Evolutionary conservation across 2,113 vertebrate genomes (phyloP), one percentile per base, ranked within the genome.

Genomic region (Ammodytes marinus): DNA sequence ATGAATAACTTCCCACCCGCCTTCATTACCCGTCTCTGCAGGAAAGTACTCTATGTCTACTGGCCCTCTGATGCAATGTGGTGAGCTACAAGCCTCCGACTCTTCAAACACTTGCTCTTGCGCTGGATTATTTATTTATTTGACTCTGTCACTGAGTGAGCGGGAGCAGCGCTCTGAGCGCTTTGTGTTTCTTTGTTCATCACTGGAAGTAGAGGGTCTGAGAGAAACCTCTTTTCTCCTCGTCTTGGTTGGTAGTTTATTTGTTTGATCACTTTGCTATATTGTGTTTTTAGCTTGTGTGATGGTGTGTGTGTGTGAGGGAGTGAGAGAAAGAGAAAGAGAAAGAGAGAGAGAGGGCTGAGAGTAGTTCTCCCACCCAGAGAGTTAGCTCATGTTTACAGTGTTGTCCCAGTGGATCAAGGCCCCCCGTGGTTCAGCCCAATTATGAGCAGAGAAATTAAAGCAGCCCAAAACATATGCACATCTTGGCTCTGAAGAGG

Each of bases 401-500:
- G 77, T 91, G 74, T 75, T 77, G 87, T 88, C 90, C 90, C 89
- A 82, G 86, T 70, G 87, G 91, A 91, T 86, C 80, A 78, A 49
- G 85, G 72, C 76, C 84, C 88, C 86, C 85, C 75, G 80, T n/a
- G 79, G 84, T 91, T 93, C 85, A 86, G 84, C 88, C 91, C 86
- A 94, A 93, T 94, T 93, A 93, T 91, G 89, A 92, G 90, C 70
- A 39, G 69, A 83, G 88, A 90, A 93, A 93, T 91, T 89, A 91
- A 93, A 93, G 92, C 81, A 86, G 80, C 89, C 89, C 92, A 82
- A 88, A 90, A 91, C 87, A 87, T 87, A 91, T 86, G 89, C 84
- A 85, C 75, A 86, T 82, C 74, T 78, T 75, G 46, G 77, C 88
- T 91, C 86, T 64, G 82, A 84, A 90, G 91, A 43, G 85, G 69